Evolutionary conservation across 2,888 invertebrate genomes (phyloP).

Genomic region (Bunonema sp.): DNA sequence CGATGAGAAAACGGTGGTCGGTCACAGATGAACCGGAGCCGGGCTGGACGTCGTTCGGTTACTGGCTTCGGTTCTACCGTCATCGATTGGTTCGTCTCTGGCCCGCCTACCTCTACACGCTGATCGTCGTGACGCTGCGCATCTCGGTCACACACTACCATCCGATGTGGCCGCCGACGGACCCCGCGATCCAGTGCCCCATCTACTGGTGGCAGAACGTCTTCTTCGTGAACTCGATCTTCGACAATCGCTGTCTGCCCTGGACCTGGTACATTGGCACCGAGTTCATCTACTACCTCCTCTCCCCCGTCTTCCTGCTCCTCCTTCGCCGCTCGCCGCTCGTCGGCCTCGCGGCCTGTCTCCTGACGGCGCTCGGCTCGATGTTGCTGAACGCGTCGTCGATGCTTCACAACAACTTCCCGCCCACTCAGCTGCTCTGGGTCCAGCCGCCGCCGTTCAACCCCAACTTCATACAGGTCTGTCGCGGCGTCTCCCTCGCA

Average conservation of each 20-base stretch:
- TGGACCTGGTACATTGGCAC: constrained; percentile 45
- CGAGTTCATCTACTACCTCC: constrained; percentile 42
- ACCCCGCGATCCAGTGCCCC: constrained; percentile 41
- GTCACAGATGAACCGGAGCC: constrained; percentile 23
- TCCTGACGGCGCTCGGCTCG: too few relatives aligned
- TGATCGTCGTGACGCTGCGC: constrained; percentile 33
- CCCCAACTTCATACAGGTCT: constrained; percentile 34
- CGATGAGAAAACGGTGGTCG: background rate
- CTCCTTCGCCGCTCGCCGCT: constrained; percentile 20
- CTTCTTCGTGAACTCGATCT: constrained; percentile 23
- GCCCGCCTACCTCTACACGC: constrained; percentile 41
- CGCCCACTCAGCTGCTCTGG: constrained; percentile 41
- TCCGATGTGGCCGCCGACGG: constrained; percentile 43
- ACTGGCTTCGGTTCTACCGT: constrained; percentile 42
- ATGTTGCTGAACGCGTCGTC: constrained; percentile 23
- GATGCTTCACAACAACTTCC: constrained; percentile 37
- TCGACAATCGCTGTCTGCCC: constrained; percentile 40
- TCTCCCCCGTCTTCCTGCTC: constrained; percentile 40
- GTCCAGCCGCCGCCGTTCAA: constrained; percentile 42
- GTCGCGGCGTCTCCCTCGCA: background rate
- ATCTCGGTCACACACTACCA: constrained; percentile 38
- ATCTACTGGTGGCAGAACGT: constrained; percentile 36
- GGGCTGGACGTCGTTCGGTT: constrained; percentile 36
- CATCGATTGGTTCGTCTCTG: constrained; percentile 40
- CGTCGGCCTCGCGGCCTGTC: constrained; percentile 7